Percentiles rank a stretch among this genome's conserved stretches.
phyloP scores from a whole-genome alignment of 2,113 vertebrate species.

The Acanthisitta chloris region DNA sequence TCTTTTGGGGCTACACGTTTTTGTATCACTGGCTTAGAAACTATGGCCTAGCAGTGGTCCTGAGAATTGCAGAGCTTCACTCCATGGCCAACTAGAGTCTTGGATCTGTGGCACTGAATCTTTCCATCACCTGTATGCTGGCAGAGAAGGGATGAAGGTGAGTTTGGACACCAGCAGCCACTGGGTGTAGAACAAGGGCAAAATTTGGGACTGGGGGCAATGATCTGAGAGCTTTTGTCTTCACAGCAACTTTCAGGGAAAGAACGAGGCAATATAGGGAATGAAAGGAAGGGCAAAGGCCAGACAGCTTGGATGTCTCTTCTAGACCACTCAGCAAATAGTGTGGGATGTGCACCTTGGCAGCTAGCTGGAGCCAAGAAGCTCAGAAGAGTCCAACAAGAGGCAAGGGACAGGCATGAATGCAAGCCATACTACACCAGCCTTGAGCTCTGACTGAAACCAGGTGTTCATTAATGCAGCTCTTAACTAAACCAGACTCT shows the following conservation, averaged over 20 bases:
- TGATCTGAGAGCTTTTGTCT: background rate
- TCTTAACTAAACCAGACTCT: background rate
- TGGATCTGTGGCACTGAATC: background rate
- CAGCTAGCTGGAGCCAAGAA: background rate
- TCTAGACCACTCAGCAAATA: background rate
- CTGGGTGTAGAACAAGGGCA: accelerated
- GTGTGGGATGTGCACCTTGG: accelerated
- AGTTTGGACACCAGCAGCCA: background rate
- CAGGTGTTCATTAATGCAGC: background rate
- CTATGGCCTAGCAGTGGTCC: background rate
- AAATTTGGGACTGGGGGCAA: accelerated
- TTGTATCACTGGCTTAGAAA: background rate
- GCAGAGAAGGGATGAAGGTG: background rate
- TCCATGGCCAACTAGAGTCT: background rate
- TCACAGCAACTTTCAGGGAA: background rate
- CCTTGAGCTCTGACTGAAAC: background rate
- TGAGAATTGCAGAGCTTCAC: background rate
- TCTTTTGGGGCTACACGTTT: background rate
- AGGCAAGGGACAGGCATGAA: background rate
- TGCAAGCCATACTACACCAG: background rate
- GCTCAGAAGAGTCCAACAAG: background rate
- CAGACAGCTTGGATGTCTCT: background rate
- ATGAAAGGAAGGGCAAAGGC: background rate
- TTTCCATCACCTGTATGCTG: background rate
- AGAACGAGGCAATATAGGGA: background rate